Evolutionary conservation across 2,113 vertebrate genomes (phyloP).

Genomic region (Antigone vipio): DNA sequence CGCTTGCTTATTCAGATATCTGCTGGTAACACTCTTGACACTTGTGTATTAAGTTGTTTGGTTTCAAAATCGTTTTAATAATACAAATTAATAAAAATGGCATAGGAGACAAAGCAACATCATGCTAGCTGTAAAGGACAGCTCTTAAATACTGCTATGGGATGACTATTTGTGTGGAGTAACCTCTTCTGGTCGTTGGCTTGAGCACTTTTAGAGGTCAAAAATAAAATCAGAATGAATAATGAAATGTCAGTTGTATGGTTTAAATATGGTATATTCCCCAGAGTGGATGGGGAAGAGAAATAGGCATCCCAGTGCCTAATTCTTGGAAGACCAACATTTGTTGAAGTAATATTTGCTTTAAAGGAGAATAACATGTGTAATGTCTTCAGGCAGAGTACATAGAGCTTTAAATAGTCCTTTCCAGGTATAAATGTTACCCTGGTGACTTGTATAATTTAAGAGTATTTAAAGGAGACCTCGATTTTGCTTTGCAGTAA

Average conservation of each 20-base stretch:
- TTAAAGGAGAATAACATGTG: background rate
- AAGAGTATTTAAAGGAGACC: background rate
- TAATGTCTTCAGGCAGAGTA: background rate
- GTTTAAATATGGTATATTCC: background rate
- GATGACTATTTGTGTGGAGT: background rate
- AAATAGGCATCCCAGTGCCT: background rate
- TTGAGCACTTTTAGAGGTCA: background rate
- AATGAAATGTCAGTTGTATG: background rate
- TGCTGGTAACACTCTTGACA: background rate
- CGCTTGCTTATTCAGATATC: rapidly evolving
- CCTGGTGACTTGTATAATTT: background rate
- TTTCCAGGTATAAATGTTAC: background rate
- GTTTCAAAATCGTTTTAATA: background rate
- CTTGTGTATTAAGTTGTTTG: background rate
- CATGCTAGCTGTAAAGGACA: background rate
- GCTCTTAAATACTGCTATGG: background rate
- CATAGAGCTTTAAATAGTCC: background rate
- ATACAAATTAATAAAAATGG: background rate
- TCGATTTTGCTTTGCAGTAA: background rate
- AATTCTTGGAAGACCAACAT: background rate
- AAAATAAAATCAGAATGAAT: background rate
- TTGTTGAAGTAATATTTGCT: background rate
- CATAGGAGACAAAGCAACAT: background rate
- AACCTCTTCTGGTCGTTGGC: background rate
- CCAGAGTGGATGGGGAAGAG: background rate